Evolutionary conservation across 1,140 invertebrate genomes (phyloP), one percentile per base, ranked within the genome.

Genomic region (Linepithema humile): DNA sequence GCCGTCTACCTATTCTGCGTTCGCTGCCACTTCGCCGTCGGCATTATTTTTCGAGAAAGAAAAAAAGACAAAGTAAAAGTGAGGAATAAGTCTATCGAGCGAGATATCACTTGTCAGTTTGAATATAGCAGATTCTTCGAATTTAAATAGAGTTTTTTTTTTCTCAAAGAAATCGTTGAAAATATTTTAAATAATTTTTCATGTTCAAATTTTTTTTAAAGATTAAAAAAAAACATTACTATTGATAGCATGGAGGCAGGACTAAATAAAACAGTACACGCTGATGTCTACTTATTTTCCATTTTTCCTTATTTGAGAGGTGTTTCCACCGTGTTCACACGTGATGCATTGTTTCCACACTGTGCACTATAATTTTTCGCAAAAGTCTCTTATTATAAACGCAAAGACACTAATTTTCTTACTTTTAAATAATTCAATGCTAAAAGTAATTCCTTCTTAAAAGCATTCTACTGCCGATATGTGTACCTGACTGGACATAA

Each of bases 11-110:
- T 17, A 12, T n/a, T n/a, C 10, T 40, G 9, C 35, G 35, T n/a
- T 64, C 60, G 60, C n/a, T 20, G 70, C 59, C 53, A 64, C 73
- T 64, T 77, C 35, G n/a, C 48, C 40, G 17, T 38, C 64, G n/a
- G 50, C 20, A 17, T 80, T 70, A 70, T 40, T 43, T 57, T 26
- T 23, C 40, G 15, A 15, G 35, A 43, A 82, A 53, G 29, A 6
- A 74, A 43, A n/a, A 26, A 32, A 26, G 9, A 20, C 26, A 10
- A 73, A 15, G n/a, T 10, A n/a, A 20, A 48, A 10, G 40, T 59
- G 43, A 73, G 20, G 15, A 67, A 32, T 7, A 29, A 77, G n/a
- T 45, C n/a, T 23, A 2, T 65, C 15, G 29, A 26, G 23, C 6
- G n/a, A 65, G 9, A 7, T 7, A 29, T 43, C 9, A 20, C 17